Conservation (phyloP, 2,888 invertebrate species). For the Andrena marginata region DNA sequence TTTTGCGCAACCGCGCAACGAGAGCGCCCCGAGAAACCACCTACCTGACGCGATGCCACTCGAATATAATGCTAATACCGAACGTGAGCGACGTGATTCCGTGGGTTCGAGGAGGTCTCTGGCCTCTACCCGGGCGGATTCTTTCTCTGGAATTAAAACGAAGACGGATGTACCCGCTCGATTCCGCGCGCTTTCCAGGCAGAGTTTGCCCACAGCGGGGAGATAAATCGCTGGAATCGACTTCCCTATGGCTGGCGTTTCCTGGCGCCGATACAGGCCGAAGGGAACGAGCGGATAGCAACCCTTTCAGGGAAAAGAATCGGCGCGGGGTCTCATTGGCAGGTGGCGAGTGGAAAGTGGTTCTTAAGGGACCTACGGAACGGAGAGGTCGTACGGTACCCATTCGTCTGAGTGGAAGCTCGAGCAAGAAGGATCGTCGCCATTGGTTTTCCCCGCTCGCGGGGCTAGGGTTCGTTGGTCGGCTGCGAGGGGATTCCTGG, state of each 20-base stretch:
- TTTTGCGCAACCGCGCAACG: constrained; percentile 34
- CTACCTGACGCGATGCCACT: constrained; percentile 8
- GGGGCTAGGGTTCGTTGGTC: constrained; percentile 27
- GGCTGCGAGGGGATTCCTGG: constrained; percentile 42
- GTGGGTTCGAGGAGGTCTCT: too few species aligned
- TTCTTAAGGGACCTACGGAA: constrained; percentile 54
- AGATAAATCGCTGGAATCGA: constrained; percentile 43
- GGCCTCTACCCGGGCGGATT: neutral
- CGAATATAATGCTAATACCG: neutral
- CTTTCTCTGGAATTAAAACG: constrained; percentile 25
- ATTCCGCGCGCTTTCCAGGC: neutral
- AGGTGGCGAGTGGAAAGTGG: constrained; percentile 55
- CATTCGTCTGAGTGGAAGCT: constrained; percentile 57
- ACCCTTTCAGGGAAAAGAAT: constrained; percentile 61
- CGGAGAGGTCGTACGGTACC: constrained; percentile 58
- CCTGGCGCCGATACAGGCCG: constrained; percentile 12
- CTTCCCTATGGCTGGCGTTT: neutral
- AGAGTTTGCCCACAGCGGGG: neutral
- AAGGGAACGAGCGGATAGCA: constrained; percentile 10
- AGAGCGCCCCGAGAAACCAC: neutral
- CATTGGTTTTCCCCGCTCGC: constrained; percentile 55
- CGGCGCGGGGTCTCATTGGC: constrained; percentile 48
- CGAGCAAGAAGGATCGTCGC: constrained; percentile 54
- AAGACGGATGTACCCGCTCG: constrained; percentile 33
- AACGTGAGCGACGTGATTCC: neutral